phyloP scores from a whole-genome alignment of 2,888 invertebrate genomes.

The Drosophila anomelani region DNA sequence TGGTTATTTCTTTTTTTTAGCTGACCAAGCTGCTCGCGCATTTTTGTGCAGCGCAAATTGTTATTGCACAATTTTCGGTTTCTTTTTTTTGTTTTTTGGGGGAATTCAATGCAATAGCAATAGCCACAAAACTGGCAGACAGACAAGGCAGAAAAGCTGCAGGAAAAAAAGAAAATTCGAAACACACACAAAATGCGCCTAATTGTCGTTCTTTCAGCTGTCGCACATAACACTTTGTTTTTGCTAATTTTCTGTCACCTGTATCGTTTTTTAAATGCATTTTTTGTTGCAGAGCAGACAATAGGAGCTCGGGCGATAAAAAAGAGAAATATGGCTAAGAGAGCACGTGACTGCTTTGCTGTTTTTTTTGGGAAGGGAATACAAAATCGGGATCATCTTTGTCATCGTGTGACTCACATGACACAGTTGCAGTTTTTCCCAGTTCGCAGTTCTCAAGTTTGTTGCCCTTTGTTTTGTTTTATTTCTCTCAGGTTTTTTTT shows the following conservation, averaged over 20 bases:
- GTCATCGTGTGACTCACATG: constrained; percentile 39
- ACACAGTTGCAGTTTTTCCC: constrained; percentile 32
- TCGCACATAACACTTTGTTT: constrained; percentile 77
- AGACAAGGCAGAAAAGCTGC: constrained; percentile 35
- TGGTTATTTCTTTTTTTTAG: constrained; percentile 15
- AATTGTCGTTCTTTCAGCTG: constrained; percentile 71
- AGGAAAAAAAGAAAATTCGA: constrained; percentile 2
- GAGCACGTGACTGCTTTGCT: constrained; percentile 35
- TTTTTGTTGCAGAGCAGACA: constrained; percentile 23
- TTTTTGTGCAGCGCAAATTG: constrained; percentile 82
- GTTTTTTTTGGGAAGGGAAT: constrained; percentile 9
- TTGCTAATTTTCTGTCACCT: constrained; percentile 69
- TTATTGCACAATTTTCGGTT: constrained; percentile 80
- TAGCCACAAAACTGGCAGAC: constrained; percentile 45
- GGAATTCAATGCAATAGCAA: constrained; percentile 68
- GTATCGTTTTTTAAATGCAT: constrained; percentile 40
- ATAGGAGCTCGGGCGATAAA: constrained; percentile 1
- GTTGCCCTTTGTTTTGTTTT: constrained; percentile 52
- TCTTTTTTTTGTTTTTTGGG: constrained; percentile 16
- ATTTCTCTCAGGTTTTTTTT: not conserved
- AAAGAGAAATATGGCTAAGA: constrained; percentile 3
- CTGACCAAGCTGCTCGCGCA: constrained; percentile 74
- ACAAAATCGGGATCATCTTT: constrained; percentile 22
- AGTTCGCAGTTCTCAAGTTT: constrained; percentile 40
- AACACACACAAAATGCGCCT: constrained; percentile 74